Evolutionary conservation across 2,888 invertebrate genomes (phyloP).

Genomic region (Plagodis dolabraria): DNA sequence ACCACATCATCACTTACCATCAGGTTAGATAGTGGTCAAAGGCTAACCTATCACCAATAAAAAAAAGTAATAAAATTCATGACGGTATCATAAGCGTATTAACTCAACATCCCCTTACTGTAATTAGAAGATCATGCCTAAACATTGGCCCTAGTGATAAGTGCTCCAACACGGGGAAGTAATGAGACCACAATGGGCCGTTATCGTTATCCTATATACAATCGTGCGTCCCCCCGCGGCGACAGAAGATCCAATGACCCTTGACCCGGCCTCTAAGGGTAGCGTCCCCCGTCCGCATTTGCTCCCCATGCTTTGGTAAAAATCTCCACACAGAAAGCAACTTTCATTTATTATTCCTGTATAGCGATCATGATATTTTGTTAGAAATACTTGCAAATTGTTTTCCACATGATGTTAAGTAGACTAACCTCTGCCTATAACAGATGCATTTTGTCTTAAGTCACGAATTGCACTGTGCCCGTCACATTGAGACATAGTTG

Average conservation of each 20-base stretch:
- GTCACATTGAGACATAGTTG: too few species aligned
- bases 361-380: neutral
- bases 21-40: too few species aligned
- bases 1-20: too few species aligned
- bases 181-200: conserved; percentile 61
- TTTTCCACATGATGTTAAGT: too few species aligned
- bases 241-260: conserved; percentile 59
- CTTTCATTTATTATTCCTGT: neutral
- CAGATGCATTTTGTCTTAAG: too few species aligned
- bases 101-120: neutral
- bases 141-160: conserved; percentile 50
- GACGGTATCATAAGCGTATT: neutral
- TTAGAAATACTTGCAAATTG: too few species aligned
- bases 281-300: conserved; percentile 42
- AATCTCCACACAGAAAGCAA: conserved; percentile 42
- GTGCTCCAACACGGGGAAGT: conserved; percentile 57
- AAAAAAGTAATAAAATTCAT: too few species aligned
- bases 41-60: too few species aligned
- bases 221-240: conserved; percentile 45
- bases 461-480: too few species aligned
- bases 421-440: too few species aligned
- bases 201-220: conserved; percentile 66
- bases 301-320: conserved; percentile 47
- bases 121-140: conserved; percentile 32
- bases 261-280: conserved; percentile 61